Percentiles rank a stretch among this genome's conserved stretches.
Evolutionary conservation across 2,797 vertebrate genomes (phyloP).

Genomic region (Buphagus erythrorhynchus): DNA sequence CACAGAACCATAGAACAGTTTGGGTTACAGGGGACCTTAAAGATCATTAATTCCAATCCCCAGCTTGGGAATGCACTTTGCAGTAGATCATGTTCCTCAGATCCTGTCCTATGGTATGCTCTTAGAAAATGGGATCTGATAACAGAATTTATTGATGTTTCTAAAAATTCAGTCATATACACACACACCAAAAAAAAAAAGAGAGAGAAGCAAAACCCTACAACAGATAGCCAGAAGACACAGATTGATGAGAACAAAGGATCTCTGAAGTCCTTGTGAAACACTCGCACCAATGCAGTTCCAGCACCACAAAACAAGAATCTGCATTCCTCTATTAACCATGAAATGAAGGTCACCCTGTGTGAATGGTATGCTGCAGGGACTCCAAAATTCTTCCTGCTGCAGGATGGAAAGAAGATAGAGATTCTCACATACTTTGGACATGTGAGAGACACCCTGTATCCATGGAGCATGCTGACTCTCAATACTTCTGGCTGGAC

Average conservation of each 20-base stretch:
- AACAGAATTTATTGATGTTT: accelerated
- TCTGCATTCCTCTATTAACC: background rate
- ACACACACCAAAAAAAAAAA: background rate
- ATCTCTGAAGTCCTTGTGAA: background rate
- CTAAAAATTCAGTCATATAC: background rate
- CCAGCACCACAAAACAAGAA: background rate
- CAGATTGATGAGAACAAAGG: background rate
- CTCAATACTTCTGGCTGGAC: background rate
- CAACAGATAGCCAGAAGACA: background rate
- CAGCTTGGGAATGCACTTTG: background rate
- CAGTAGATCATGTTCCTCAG: background rate
- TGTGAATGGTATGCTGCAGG: background rate
- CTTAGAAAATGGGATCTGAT: background rate
- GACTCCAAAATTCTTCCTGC: background rate
- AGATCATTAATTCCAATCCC: background rate
- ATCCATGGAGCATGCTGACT: accelerated
- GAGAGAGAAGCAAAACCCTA: background rate
- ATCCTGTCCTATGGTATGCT: background rate
- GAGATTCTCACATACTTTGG: background rate
- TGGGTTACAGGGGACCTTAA: background rate
- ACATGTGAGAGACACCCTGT: background rate
- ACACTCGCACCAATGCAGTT: background rate
- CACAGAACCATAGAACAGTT: background rate
- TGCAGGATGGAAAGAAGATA: background rate
- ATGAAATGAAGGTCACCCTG: accelerated